A percentile compares a stretch with the other conserved stretches of the same genome.
These are phyloP conservation scores for Acanthurus leucopareius DNA, from an alignment of 2,797 vertebrate species.

Conservation along the genomic window DNA sequence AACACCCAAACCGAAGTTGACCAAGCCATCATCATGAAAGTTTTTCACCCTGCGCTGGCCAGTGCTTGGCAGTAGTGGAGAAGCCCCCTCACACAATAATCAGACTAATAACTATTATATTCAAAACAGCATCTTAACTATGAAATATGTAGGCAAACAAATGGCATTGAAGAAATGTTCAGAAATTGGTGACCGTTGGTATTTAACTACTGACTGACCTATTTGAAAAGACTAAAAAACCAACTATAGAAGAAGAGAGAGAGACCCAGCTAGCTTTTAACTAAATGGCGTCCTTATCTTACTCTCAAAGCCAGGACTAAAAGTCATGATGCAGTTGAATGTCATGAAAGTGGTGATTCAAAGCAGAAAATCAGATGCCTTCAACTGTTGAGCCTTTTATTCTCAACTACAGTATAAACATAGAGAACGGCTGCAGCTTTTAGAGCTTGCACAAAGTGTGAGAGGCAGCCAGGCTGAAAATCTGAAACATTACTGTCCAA, in stretches of 20 bases:
- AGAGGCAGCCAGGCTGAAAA: conserved; percentile 22
- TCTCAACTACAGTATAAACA: conserved; percentile 19
- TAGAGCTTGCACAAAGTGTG: conserved; percentile 1
- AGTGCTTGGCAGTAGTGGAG: no score
- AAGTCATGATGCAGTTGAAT: conserved; percentile 9
- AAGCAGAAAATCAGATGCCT: conserved; percentile 16
- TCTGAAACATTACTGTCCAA: not conserved
- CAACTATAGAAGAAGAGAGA: not conserved
- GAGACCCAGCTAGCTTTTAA: not conserved
- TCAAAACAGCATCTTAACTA: no score
- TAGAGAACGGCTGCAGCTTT: conserved; percentile 15
- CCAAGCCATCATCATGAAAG: no score
- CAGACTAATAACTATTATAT: no score
- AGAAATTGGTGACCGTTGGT: no score
- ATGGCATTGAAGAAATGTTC: no score
- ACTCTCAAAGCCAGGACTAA: not conserved
- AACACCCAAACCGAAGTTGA: not conserved
- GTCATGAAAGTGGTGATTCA: conserved; percentile 14
- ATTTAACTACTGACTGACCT: not conserved
- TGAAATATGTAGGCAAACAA: no score
- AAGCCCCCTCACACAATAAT: no score
- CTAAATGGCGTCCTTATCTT: not conserved
- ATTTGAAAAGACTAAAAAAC: not conserved
- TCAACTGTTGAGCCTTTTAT: conserved; percentile 26
- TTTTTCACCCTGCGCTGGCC: no score